A percentile compares a stretch with the other conserved stretches of the same genome.
Conservation (phyloP, 2,113 vertebrate genomes). For the Lepisosteus osseus region DNA sequence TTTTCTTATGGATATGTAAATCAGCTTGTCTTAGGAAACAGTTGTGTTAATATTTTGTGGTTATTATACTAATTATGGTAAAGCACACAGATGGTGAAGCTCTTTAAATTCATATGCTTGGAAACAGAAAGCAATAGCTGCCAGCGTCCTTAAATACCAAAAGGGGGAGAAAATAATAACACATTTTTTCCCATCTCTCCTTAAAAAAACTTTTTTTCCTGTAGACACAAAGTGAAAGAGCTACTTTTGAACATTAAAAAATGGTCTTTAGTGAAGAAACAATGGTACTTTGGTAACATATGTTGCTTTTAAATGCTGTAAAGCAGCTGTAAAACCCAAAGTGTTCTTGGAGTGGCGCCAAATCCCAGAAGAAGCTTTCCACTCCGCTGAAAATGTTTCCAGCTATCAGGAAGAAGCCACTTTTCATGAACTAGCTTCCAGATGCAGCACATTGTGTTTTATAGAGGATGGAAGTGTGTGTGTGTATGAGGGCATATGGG, state of each 20-base stretch:
- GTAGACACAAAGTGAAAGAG: conserved; percentile 53
- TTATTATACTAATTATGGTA: conserved; percentile 73
- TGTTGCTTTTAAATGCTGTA: conserved; percentile 46
- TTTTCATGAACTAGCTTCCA: conserved; percentile 69
- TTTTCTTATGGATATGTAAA: conserved; percentile 54
- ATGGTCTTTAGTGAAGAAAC: conserved; percentile 62
- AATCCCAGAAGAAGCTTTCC: conserved; percentile 8
- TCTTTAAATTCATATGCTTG: conserved; percentile 64
- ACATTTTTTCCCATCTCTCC: not conserved
- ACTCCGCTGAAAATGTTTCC: conserved; percentile 15
- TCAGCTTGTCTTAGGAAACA: conserved; percentile 68
- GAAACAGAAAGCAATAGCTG: conserved; percentile 70
- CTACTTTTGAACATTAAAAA: conserved; percentile 38
- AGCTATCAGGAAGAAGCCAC: conserved; percentile 64
- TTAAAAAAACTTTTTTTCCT: conserved; percentile 12
- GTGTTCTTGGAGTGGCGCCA: conserved; percentile 21
- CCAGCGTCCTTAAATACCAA: conserved; percentile 37
- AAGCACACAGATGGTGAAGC: conserved; percentile 74
- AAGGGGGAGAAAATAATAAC: conserved; percentile 1
- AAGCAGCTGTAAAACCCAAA: conserved; percentile 23
- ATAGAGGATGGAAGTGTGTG: conserved; percentile 3
- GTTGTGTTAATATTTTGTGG: conserved; percentile 70
- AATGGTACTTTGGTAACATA: conserved; percentile 69
- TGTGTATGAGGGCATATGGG: not conserved
- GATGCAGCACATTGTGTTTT: conserved; percentile 46